Evolutionary conservation across 2,888 invertebrate species (phyloP).

Genomic region (Cheilosia impressa): DNA sequence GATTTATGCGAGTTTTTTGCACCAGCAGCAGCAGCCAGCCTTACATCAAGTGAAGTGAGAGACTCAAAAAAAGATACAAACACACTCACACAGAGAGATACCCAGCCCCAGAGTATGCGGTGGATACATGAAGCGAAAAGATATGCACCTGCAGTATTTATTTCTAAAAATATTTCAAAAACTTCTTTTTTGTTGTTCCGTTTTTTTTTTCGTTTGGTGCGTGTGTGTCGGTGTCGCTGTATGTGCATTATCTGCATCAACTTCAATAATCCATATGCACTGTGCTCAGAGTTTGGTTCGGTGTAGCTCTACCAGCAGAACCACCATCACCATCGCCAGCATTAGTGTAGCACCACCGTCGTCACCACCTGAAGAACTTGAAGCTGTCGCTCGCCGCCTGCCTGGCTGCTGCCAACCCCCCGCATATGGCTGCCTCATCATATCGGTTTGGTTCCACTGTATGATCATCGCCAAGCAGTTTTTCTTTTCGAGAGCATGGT

Average conservation of each 20-base stretch:
- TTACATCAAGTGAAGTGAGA: slow-evolving; percentile 68
- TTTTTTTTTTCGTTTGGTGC: slow-evolving; percentile 34
- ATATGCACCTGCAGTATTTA: slow-evolving; percentile 76
- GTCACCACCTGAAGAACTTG: slow-evolving; percentile 74
- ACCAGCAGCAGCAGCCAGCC: slow-evolving; percentile 51
- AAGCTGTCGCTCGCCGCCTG: slow-evolving; percentile 36
- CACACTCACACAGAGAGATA: slow-evolving; percentile 33
- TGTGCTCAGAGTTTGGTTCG: slow-evolving; percentile 53
- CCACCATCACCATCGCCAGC: slow-evolving; percentile 25
- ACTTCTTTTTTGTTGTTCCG: slow-evolving; percentile 48
- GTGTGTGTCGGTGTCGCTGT: slow-evolving; percentile 58
- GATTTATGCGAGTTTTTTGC: slow-evolving; percentile 70
- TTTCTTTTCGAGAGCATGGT: slow-evolving; percentile 60
- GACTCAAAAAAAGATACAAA: slow-evolving; percentile 60
- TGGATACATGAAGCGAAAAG: slow-evolving; percentile 69
- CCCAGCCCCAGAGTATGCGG: slow-evolving; percentile 13
- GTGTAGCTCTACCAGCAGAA: slow-evolving; percentile 50
- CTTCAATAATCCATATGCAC: slow-evolving; percentile 74
- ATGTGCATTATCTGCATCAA: slow-evolving; percentile 73
- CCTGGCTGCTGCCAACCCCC: slow-evolving; percentile 2
- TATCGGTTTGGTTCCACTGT: slow-evolving; percentile 59
- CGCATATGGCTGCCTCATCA: neutral
- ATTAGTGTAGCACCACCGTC: slow-evolving; percentile 48
- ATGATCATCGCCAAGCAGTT: slow-evolving; percentile 68
- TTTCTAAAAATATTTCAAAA: slow-evolving; percentile 74